Evolutionary conservation across 2,888 invertebrate species (phyloP), one percentile per base, ranked within the genome.

Genomic region (Caenorhabditis plicata): DNA sequence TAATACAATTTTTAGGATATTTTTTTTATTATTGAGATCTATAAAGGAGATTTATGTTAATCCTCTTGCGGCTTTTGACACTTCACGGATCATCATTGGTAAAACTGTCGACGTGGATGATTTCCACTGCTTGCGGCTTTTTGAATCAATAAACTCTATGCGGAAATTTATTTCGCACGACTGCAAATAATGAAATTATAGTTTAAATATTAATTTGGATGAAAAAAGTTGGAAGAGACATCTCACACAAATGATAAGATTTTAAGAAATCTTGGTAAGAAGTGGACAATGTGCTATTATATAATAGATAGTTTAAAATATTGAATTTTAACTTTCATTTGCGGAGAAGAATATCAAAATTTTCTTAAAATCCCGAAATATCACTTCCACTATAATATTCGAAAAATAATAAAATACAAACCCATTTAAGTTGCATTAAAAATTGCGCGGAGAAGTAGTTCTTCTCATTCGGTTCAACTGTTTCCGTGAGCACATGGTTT

Each of bases 71-170:
- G n/a, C n/a, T n/a, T n/a, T n/a, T n/a, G n/a, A n/a, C n/a, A n/a
- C n/a, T 8, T 57, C 53, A 29, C 53, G 38, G 19, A 60, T 51
- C 13, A 26, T 26, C 2, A 66, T 50, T 25, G 46, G 43, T 8
- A 65, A 38, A 4, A 38, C 38, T 23, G 35, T 51, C 8, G 49
- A 44, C n/a, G 29, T 32, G 22, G 54, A 46, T 7, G 56, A 42
- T 51, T 56, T 53, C 67, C 67, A 67, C n/a, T 42, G 47, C 17
- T 61, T 60, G 13, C 61, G 47, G 11, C 38, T 45, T 11, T 38
- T 55, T 26, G 51, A 49, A 54, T 71, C 71, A 4, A 66, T 49
- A 41, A 71, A 65, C 23, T 71, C 68, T 15, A 68, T 48, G 19
- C 63, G 50, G 46, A 71, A 60, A 38, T 58, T 63, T 20, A 71